Evolutionary conservation across 2,797 vertebrate genomes (phyloP).

Genomic region (Psittacula derbiana): DNA sequence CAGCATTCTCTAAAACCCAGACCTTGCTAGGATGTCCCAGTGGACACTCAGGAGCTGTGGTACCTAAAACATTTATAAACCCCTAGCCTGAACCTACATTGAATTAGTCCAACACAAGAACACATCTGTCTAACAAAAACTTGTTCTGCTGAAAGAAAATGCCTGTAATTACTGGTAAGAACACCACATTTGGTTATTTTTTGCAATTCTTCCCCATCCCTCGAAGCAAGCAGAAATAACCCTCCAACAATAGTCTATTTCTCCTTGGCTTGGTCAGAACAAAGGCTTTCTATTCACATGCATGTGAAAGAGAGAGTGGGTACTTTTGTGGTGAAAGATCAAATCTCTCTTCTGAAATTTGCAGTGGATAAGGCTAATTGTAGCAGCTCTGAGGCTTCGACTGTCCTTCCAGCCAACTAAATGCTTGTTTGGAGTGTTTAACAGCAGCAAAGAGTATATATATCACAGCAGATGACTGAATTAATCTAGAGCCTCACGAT

Average conservation of each 20-base stretch:
- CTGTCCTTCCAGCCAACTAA: background rate
- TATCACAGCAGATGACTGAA: background rate
- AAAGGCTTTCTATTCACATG: conserved; percentile 56
- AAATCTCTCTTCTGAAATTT: conserved; percentile 22
- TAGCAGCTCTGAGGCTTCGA: background rate
- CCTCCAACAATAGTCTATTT: conserved; percentile 51
- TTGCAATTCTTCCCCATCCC: conserved; percentile 6
- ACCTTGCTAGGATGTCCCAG: background rate
- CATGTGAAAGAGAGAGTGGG: background rate
- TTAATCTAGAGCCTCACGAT: background rate
- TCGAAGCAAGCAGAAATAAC: conserved; percentile 29
- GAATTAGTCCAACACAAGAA: background rate
- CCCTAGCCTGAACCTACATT: background rate
- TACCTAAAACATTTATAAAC: background rate
- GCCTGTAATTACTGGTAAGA: conserved; percentile 11
- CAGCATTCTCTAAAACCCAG: background rate
- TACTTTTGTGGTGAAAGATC: conserved; percentile 31
- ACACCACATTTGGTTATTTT: conserved; percentile 25
- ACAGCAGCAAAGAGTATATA: background rate
- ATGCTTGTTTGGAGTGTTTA: background rate
- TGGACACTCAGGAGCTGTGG: rapidly evolving
- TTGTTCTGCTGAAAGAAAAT: conserved; percentile 28
- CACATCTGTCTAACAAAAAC: background rate
- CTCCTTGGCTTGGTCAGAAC: conserved; percentile 38
- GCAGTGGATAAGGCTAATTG: conserved; percentile 13